Base-by-base conservation (phyloP, 37 sponge, comb jelly and placozoan genomes). In the Ephydatia muelleri region DNA sequence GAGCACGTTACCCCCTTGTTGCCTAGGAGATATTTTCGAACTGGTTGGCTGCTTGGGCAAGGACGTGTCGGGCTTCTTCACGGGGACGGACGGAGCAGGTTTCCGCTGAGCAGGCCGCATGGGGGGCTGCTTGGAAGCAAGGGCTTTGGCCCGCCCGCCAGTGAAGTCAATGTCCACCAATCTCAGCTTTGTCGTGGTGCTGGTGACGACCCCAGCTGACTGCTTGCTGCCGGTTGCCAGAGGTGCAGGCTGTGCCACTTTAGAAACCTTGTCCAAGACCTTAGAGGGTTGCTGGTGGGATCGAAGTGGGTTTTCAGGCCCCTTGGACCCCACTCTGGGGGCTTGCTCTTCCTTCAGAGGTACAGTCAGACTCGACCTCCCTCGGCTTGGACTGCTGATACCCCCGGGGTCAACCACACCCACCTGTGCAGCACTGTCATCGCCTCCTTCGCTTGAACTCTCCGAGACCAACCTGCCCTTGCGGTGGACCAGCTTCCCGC, bases 81-180 rank as follows among this genome's bases (percentile, higher is more conserved):
- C 57, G 57, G 57, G 57, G 19, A 57, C 16, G 6, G 57, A 57
- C 57, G 57, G 57, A 57, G 16, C 57, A 14, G 57, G 57, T 57
- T 57, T 57, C 57, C 57, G 57, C 57, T 57, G 57, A 11, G 19
- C 57, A 14, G 57, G 57, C 16, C 16, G 6, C 2, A 37, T 4
- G 25, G 65, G 77, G 1, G 76, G 28, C 39, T 68, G 57, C 36
- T 76, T 75, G 12, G 57, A 57, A 16, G 57, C 57, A 1, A 11
- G 19, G 16, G 57, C 9, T 21, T 57, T 57, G 32, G 73, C 34
- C 6, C 65, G 47, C 29, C n/a, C 87, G 14, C 87, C 87, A 0
- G 87, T 86, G 81, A 86, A 86, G 38, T 86, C 87, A 49, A 86
- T 86, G 47, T 86, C 87, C 8, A 86, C 80, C 43, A 86, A 65